These are phyloP conservation scores for Panopea generosa DNA, from an alignment of 2,888 invertebrate genomes.

Conservation along the genomic window DNA sequence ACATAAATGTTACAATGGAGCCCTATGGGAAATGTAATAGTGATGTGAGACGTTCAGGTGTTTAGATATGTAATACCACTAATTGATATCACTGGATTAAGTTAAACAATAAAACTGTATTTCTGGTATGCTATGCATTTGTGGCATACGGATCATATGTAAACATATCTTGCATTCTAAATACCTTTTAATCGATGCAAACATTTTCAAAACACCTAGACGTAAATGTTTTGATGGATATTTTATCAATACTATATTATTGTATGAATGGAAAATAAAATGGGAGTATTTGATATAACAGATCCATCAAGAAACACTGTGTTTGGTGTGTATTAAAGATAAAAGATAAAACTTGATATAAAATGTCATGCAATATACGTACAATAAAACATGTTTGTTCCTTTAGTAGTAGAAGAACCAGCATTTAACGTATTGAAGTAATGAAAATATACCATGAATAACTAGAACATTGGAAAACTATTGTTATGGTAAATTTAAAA, in stretches of 20 bases:
- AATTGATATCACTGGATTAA: neutral
- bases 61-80: constrained; percentile 1
- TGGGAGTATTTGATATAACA: constrained; percentile 3
- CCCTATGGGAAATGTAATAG: too few species aligned
- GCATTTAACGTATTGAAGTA: constrained; percentile 3
- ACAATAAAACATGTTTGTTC: constrained; percentile 2
- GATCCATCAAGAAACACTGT: constrained; percentile 2
- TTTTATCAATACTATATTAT: constrained; percentile 3
- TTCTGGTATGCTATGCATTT: constrained; percentile 3
- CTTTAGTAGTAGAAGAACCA: constrained; percentile 1
- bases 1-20: too few species aligned
- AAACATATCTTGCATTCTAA: constrained; percentile 1
- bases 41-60: too few species aligned
- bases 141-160: constrained; percentile 3
- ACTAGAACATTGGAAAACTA: neutral
- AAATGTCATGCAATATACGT: constrained; percentile 1
- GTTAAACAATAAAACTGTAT: constrained; percentile 3
- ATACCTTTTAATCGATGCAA: constrained; percentile 2
- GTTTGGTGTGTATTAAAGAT: constrained; percentile 1
- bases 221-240: constrained; percentile 3
- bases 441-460: constrained; percentile 2
- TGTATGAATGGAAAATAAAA: constrained; percentile 1
- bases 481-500: constrained; percentile 1
- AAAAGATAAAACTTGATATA: constrained; percentile 1
- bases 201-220: constrained; percentile 1